A percentile compares a stretch with the other conserved stretches of the same genome.
Conservation (phyloP, 1,140 invertebrate species). For the Musca vetustissima region DNA sequence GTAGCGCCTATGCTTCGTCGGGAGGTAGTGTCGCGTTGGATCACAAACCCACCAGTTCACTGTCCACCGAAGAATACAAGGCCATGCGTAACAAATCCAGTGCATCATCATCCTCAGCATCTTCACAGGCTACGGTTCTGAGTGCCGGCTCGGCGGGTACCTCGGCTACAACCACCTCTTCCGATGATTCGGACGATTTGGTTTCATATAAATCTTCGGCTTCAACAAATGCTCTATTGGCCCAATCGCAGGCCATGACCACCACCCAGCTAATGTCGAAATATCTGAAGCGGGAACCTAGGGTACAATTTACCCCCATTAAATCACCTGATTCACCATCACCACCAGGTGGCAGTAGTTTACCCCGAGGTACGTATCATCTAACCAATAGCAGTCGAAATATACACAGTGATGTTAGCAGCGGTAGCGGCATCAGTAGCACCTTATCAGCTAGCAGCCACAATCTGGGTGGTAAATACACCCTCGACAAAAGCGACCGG, state of each 20-base stretch:
- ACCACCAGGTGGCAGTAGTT: constrained; percentile 44
- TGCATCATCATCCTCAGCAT: constrained; percentile 50
- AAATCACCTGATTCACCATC: constrained; percentile 53
- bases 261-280: constrained; percentile 53
- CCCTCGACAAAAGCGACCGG: constrained; percentile 35
- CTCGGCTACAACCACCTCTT: constrained; percentile 49
- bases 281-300: constrained; percentile 50
- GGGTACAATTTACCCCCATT: constrained; percentile 51
- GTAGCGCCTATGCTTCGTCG: constrained; percentile 6
- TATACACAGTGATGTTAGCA: constrained; percentile 1
- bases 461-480: neutral
- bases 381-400: constrained; percentile 29
- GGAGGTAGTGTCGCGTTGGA: neutral
- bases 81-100: constrained; percentile 52
- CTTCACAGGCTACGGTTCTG: constrained; percentile 51
- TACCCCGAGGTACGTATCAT: constrained; percentile 51
- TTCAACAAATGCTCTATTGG: constrained; percentile 49
- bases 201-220: constrained; percentile 53
- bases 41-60: constrained; percentile 3
- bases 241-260: constrained; percentile 53
- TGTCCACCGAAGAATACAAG: constrained; percentile 44
- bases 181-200: constrained; percentile 50
- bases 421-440: neutral
- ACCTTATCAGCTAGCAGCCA: neutral
- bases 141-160: constrained; percentile 51